Evolutionary conservation across 2,113 vertebrate species (phyloP), one percentile per base, ranked within the genome.

Genomic region (Aepyceros melampus): DNA sequence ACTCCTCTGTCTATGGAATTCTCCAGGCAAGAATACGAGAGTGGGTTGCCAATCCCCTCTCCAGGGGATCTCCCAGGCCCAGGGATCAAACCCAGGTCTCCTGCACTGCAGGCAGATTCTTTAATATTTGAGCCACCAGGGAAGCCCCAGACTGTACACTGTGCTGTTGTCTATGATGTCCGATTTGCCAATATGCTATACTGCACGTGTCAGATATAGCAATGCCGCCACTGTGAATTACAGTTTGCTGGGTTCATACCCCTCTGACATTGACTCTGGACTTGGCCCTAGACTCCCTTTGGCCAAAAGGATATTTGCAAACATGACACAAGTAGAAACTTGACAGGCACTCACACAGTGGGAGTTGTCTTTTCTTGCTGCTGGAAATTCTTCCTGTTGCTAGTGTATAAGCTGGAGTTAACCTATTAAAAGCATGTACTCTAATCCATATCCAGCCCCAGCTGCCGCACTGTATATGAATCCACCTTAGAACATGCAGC

Each of bases 181-280:
- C 7, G 36, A 3, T 51, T 85, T 47, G 2, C 76, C 33, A 25
- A 25, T 8, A 8, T 3, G 6, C 10, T 7, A 5, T 23, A 13
- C 16, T 53, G 87, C 5, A 36, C 47, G 19, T 56, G 8, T 76
- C 36, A 33, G 11, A 56, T 12, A 76, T 7, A 92, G 17, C 10
- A 89, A 3, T n/a, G 17, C 0, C 0, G 1, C 62, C 5, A 10
- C 7, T 7, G 9, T 36, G 19, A 55, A 62, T 49, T 9, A 56
- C 10, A 74, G 13, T 17, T 78, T 3, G 14, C 3, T 31, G 1
- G 16, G 29, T 64, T 93, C 43, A 81, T 47, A 33, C 0, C 1
- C 6, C n/a, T 74, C 7, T 33, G 6, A 47, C 8, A 47, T 13
- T 25, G 14, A 84, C 49, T 78, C 31, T 36, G 21, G 40, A 36